Evolutionary conservation across 2,113 vertebrate genomes (phyloP), one percentile per base, ranked within the genome.

Genomic region (Girardinichthys multiradiatus): DNA sequence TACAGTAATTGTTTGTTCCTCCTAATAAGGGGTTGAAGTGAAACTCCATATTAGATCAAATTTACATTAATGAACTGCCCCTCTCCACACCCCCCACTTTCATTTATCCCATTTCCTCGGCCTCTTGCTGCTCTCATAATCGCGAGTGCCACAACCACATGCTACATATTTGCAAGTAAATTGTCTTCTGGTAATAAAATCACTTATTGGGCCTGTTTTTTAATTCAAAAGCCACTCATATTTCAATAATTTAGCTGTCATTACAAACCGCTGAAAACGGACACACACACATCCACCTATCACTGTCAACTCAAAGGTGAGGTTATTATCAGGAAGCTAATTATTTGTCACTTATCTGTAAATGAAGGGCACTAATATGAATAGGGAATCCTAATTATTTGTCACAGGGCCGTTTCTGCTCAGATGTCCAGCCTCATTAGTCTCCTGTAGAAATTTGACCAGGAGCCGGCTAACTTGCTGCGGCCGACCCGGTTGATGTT

Each of bases 131-230:
- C 72, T 72, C 74, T 87, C 80, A 77, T 91, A 92, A 92, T 91
- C 83, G 89, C 64, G 82, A 91, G 90, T 91, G 87, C 81, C 90
- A 85, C 80, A 80, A 83, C 81, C 89, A 80, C 88, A 90, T 90
- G 88, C 84, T 76, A 66, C 86, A 72, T 87, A 93, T 94, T 92
- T 92, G 91, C 91, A 90, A 93, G 77, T 93, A 91, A 91, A 94
- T 93, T 92, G 91, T 92, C 84, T 88, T 90, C 73, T 84, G 79
- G 79, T 89, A 91, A 93, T 92, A 91, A 86, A 89, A 80, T 82
- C 67, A 83, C 92, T 89, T 88, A 86, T 82, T 79, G 63, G 71
- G 57, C 60, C 76, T 71, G 59, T 77, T 87, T 39, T 72, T 76
- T 74, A n/a, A 70, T 76, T 62, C 73, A 75, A 83, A 84, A 90